Base-by-base conservation (phyloP, 2,888 invertebrate species). In the Xanthostigma xanthostigma region DNA sequence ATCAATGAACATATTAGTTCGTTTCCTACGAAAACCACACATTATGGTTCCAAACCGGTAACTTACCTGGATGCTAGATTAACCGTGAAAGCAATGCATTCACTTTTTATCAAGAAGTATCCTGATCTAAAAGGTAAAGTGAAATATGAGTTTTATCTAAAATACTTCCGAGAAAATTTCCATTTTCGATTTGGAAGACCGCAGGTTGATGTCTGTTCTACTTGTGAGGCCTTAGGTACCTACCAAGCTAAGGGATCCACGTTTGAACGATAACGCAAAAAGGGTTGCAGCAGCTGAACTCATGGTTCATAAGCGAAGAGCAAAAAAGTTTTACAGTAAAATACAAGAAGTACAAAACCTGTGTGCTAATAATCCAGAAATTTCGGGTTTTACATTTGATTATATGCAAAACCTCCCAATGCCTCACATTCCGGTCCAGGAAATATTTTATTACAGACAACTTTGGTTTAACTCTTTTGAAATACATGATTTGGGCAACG, bases 331-430 rank as follows among this genome's bases (percentile, higher is more conserved):
- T 49, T 53, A 52, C 49, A 54, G 48, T 10, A 55, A 54, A 53
- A 44, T 53, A 12, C 35, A 47, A 44, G 39, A 49, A 45, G 41
- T 51, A 17, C 17, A 17, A 17, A 46, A 54, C 41, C 35, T 54
- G 37, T 55, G 53, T 48, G 14, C 50, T 36, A 36, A 47, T 41
- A 50, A 45, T 36, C 50, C 52, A 40, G 52, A 54, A 41, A 51
- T 52, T 43, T 41, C 41, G 48, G 54, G 43, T 40, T 49, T 56
- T 45, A 39, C 46, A 10, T 55, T 57, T 38, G 56, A 58, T 52
- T 58, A 49, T 50, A 58, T 56, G 56, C 56, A 58, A 50, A 58
- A 58, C 46, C 47, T 56, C 14, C 56, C 56, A 35, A 43, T 58
- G 41, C 57, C 57, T 9, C 35, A 41, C 13, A 53, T 56, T 43